Base-by-base conservation (phyloP, 2,797 vertebrate genomes). In the Eulemur albifrons region DNA sequence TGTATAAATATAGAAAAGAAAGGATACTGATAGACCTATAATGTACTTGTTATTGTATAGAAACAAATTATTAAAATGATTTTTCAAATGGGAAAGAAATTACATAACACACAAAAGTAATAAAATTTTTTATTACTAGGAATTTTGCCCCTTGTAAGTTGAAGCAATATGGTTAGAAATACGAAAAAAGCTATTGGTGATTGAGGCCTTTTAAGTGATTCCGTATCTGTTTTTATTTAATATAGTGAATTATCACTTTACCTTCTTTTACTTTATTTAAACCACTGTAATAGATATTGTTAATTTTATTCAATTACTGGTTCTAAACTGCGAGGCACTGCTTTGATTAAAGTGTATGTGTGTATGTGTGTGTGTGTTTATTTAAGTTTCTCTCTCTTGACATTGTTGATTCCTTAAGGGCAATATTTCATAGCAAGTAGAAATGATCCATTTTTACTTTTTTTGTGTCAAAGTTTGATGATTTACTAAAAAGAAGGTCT, bases 1-100 rank as follows among this genome's bases (percentile, higher is more conserved):
- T 92, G 11, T 94, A 35, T 92, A 90, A 87, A 72, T 59, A 50
- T 69, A 85, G 65, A 92, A 97, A 93, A 84, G 30, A 93, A 73
- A 92, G 13, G 38, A 72, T 82, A 77, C 45, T 15, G 61, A 57
- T 84, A 92, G 38, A 72, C 63, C 50, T 95, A 8, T 72, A 25
- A 54, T 89, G 2, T 88, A 25, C 45, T 90, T 93, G 59, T 76
- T 59, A 59, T 93, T 79, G 32, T 48, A 57, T 76, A 93, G 69
- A 95, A 93, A 83, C 9, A 94, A 83, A 95, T 87, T 59, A 88
- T 59, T 92, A 54, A 73, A 94, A 80, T 76, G 40, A 95, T 10
- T 90, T 87, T 89, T 95, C 27, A 80, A 94, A 25, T 79, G 45
- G n/a, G 14, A 52, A 94, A 94, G n/a, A 88, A 88, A 82, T 79